These are phyloP conservation scores for Hycleus cichorii DNA, from an alignment of 1,140 invertebrate genomes.

Conservation along the genomic window DNA sequence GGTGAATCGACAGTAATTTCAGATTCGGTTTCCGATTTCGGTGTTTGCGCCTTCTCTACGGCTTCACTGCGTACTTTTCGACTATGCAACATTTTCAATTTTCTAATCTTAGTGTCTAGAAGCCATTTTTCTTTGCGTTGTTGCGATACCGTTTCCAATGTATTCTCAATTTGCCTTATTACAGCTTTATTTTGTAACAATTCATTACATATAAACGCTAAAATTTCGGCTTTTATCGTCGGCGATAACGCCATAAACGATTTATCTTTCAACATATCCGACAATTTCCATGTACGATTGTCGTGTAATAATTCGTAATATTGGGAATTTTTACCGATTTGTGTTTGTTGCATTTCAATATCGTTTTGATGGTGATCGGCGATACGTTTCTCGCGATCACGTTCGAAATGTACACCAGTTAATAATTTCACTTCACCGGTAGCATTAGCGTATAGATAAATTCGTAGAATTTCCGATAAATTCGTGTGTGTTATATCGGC, in stretches of 20 bases:
- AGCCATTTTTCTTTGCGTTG: constrained; percentile 73
- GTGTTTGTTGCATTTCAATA: constrained; percentile 50
- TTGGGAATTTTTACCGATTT: constrained; percentile 62
- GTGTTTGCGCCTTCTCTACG: constrained; percentile 47
- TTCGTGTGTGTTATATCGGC: constrained; percentile 87
- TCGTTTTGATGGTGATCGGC: constrained; percentile 73
- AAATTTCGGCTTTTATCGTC: constrained; percentile 77
- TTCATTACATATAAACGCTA: constrained; percentile 90
- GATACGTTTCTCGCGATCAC: constrained; percentile 66
- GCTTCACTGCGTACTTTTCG: constrained; percentile 68
- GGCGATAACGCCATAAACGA: constrained; percentile 82
- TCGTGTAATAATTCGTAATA: constrained; percentile 70
- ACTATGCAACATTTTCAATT: constrained; percentile 68
- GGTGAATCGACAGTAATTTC: constrained; percentile 33
- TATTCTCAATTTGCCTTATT: constrained; percentile 68
- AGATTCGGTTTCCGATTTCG: constrained; percentile 28
- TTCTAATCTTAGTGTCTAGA: constrained; percentile 80
- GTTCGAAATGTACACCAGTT: constrained; percentile 66
- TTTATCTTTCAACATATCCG: constrained; percentile 59
- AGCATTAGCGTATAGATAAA: constrained; percentile 81
- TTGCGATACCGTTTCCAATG: constrained; percentile 66
- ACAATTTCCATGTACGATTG: constrained; percentile 67
- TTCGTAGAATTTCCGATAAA: constrained; percentile 84
- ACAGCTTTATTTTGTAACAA: constrained; percentile 86
- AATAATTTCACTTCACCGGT: constrained; percentile 77